Conservation (phyloP, 2,113 vertebrate genomes). For the Thermophis baileyi region DNA sequence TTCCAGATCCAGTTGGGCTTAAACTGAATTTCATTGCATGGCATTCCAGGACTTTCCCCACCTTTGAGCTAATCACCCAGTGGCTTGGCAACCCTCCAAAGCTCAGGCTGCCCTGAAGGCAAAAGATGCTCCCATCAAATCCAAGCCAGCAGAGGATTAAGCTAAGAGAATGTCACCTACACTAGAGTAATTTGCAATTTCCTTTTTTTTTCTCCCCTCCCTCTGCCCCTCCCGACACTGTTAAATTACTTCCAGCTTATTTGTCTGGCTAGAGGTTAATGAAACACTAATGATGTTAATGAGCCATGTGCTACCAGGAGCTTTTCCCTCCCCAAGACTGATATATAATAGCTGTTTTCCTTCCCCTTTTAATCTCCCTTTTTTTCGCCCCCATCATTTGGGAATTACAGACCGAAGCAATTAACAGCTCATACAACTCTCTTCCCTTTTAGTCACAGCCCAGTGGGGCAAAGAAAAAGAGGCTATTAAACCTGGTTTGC, state of each 20-base stretch:
- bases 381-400: slow-evolving; percentile 57
- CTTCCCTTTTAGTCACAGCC: slow-evolving; percentile 69
- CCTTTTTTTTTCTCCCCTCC: slow-evolving; percentile 11
- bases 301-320: slow-evolving; percentile 70
- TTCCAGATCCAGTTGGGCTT: slow-evolving; percentile 53
- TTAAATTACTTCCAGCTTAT: slow-evolving; percentile 74
- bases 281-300: slow-evolving; percentile 79
- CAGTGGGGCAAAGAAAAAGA: slow-evolving; percentile 70
- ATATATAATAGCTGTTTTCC: slow-evolving; percentile 79
- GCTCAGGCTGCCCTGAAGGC: slow-evolving; percentile 17
- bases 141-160: slow-evolving; percentile 21
- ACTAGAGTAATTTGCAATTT: slow-evolving; percentile 70
- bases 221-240: slow-evolving; percentile 38
- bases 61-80: slow-evolving; percentile 40
- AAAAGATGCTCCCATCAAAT: slow-evolving; percentile 39
- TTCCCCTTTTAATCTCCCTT: slow-evolving; percentile 72
- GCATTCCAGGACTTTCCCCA: slow-evolving; percentile 62
- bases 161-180: slow-evolving; percentile 65
- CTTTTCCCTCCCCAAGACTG: slow-evolving; percentile 68
- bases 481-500: slow-evolving; percentile 56
- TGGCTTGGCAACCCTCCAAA: slow-evolving; percentile 57
- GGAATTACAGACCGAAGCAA: slow-evolving; percentile 74
- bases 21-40: slow-evolving; percentile 63
- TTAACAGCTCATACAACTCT: slow-evolving; percentile 60
- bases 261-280: slow-evolving; percentile 80